Evolutionary conservation across 1,140 invertebrate genomes (phyloP), one percentile per base, ranked within the genome.

Genomic region (Hylyphantes graminicola): DNA sequence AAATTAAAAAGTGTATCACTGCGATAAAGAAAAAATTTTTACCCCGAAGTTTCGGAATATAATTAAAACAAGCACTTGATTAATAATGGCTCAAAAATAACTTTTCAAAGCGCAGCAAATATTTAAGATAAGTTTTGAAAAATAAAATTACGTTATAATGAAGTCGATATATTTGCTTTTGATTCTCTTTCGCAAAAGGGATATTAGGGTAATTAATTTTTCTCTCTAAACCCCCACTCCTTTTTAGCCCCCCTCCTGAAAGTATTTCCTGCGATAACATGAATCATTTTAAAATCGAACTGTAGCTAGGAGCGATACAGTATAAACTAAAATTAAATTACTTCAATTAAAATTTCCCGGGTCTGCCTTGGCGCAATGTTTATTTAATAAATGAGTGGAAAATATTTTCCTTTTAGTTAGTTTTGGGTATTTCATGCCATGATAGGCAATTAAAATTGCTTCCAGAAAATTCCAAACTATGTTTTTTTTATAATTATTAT

Each of bases 251-350:
- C 12, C 57, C 48, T 19, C 15, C 11, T 12, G 54, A 63, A 64
- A 77, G 50, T 65, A 54, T 57, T 57, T 13, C 54, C 17, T 12
- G 12, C 21, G 77, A 79, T 79, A 79, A 57, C 77, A 65, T 68
- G 74, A 76, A 76, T 76, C 74, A 76, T 76, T 76, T 54, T 54
- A 63, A 76, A 63, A 76, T 76, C 74, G 59, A 76, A 76, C 74
- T 59, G 50, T 64, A 11, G 53, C 55, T 35, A 64, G 11, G 53
- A 59, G 35, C 21, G 57, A n/a, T 15, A 15, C 17, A 59, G 70
- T 57, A 80, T 80, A 80, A 80, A 80, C 77, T 80, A 70, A 80
- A 80, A 80, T 80, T 80, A 80, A 80, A 80, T 80, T 80, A 80
- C 77, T 19, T 55, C 77, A 80, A 80, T 80, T 80, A 80, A 80